These are phyloP conservation scores for Montipora sp. DNA, from an alignment of 64 coral and sea anemone species.

Conservation along the genomic window DNA sequence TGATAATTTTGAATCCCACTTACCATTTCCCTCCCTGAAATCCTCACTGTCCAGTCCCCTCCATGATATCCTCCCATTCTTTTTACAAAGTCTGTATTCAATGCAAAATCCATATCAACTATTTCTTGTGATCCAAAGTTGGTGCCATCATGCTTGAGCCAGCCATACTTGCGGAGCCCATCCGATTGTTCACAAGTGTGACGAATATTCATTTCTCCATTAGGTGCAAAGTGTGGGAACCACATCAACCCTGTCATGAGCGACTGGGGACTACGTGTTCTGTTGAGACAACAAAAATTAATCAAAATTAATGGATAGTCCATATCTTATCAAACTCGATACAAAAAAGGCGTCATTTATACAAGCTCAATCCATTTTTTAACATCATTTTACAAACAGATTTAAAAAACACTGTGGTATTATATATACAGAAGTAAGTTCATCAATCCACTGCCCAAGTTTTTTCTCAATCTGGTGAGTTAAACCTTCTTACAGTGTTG, in stretches of 20 bases:
- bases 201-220: slow-evolving; percentile 83
- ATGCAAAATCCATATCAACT: slow-evolving; percentile 83
- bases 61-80: slow-evolving; percentile 80
- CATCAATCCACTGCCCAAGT: too few species aligned
- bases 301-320: neutral
- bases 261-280: slow-evolving; percentile 86
- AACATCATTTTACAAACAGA: too few species aligned
- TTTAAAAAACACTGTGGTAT: too few species aligned
- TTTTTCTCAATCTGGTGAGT: too few species aligned
- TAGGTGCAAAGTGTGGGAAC: slow-evolving; percentile 79
- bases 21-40: slow-evolving; percentile 78
- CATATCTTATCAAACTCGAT: neutral
- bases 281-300: slow-evolving; percentile 6
- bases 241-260: slow-evolving; percentile 99
- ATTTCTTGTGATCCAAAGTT: slow-evolving; percentile 95
- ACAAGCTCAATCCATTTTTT: too few species aligned
- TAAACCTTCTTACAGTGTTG: too few species aligned
- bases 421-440: too few species aligned
- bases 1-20: neutral
- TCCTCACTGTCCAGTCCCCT: slow-evolving; percentile 92
- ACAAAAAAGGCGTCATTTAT: too few species aligned
- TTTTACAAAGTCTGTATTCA: slow-evolving; percentile 94
- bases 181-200: slow-evolving; percentile 98
- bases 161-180: slow-evolving; percentile 86
- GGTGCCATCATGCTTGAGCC: slow-evolving; percentile 97